These are phyloP conservation scores for Calephelis nemesis DNA, from an alignment of 1,140 invertebrate genomes.

Conservation along the genomic window DNA sequence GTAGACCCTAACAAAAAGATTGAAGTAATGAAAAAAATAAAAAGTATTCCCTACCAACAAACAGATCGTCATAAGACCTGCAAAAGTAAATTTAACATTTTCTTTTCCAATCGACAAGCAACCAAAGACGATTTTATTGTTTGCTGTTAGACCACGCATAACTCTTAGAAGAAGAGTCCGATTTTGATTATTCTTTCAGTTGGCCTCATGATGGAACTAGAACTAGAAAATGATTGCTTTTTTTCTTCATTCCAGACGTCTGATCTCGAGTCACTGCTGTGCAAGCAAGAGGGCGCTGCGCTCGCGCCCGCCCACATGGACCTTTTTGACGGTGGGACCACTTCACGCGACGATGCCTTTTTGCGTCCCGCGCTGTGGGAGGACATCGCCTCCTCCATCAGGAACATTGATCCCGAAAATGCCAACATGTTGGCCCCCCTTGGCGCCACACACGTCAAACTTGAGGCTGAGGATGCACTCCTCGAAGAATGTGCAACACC, in stretches of 20 bases:
- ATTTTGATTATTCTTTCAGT: no score
- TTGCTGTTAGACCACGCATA: no score
- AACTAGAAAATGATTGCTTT: background rate
- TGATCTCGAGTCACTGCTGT: conserved; percentile 76
- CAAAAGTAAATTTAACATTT: no score
- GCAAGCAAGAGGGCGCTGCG: conserved; percentile 72
- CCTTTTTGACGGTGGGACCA: conserved; percentile 70
- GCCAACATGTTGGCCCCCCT: conserved; percentile 88
- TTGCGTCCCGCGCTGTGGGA: conserved; percentile 91
- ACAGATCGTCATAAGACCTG: no score
- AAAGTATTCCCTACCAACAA: no score
- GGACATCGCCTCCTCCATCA: conserved; percentile 92
- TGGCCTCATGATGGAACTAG: background rate
- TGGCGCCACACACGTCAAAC: conserved; percentile 83
- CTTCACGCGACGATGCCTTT: conserved; percentile 88
- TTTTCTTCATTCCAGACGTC: conserved; percentile 61
- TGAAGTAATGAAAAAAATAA: no score
- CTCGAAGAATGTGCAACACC: conserved; percentile 80
- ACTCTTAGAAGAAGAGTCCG: no score
- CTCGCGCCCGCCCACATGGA: conserved; percentile 72
- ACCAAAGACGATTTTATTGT: no score
- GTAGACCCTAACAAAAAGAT: no score
- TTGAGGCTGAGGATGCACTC: conserved; percentile 85
- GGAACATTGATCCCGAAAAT: conserved; percentile 92
- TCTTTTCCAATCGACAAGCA: no score